Conservation (phyloP, 92 coral and sea anemone genomes). For the Epizoanthus rinbou region DNA sequence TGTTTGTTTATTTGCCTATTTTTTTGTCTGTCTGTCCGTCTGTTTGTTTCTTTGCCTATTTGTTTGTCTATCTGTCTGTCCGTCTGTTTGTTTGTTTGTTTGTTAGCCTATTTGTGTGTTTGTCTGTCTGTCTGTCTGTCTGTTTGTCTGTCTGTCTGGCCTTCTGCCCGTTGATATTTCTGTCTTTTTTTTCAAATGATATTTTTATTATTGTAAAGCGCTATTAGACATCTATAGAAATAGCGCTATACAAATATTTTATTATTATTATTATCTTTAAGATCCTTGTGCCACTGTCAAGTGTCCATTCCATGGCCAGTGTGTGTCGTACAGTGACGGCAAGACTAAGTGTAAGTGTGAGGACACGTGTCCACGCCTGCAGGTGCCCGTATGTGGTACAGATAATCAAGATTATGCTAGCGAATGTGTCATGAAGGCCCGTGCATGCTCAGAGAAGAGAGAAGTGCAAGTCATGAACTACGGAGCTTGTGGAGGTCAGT, state of each 20-base stretch:
- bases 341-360: constrained; percentile 78
- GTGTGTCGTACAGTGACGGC: constrained; percentile 86
- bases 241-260: too few species aligned
- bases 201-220: too few species aligned
- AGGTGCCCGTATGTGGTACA: constrained; percentile 92
- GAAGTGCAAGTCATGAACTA: constrained; percentile 58
- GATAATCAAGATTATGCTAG: constrained; percentile 84
- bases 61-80: too few species aligned
- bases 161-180: background rate
- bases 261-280: constrained; percentile 19
- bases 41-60: too few species aligned
- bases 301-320: constrained; percentile 80
- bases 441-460: constrained; percentile 72
- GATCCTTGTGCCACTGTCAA: constrained; percentile 87
- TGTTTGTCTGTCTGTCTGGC: background rate
- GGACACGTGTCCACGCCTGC: constrained; percentile 70
- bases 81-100: too few species aligned
- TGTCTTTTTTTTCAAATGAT: too few species aligned
- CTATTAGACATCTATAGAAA: too few species aligned
- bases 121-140: background rate
- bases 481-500: constrained; percentile 84
- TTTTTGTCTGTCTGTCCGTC: background rate
- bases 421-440: constrained; percentile 81
- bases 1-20: background rate
- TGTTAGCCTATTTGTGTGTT: too few species aligned